Conservation (phyloP, 2,797 vertebrate species). For the Oreochromis grahami region DNA sequence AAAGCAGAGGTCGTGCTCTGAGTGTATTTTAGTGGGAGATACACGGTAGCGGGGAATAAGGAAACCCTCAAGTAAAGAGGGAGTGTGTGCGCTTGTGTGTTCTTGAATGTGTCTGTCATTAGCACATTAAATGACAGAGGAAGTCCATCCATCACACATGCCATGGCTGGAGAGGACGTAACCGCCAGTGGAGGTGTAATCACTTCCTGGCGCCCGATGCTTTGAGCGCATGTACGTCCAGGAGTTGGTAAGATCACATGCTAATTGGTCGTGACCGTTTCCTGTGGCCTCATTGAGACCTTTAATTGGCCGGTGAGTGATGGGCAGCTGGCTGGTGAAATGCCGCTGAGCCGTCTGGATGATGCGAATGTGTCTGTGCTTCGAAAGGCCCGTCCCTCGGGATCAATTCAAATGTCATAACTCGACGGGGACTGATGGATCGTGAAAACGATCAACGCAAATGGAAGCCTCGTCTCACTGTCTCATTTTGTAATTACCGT, state of each 20-base stretch:
- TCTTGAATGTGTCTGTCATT: slow-evolving; percentile 53
- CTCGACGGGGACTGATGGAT: slow-evolving; percentile 54
- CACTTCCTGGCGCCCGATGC: slow-evolving; percentile 56
- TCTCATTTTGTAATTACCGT: slow-evolving; percentile 47
- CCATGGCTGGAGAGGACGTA: slow-evolving; percentile 29
- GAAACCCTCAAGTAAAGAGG: background rate
- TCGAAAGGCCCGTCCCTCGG: slow-evolving; percentile 31
- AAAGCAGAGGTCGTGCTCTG: slow-evolving; percentile 22
- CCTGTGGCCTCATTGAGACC: slow-evolving; percentile 51
- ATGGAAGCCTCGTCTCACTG: slow-evolving; percentile 37
- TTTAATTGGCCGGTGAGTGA: slow-evolving; percentile 60
- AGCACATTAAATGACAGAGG: slow-evolving; percentile 51
- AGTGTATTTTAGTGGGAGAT: slow-evolving; percentile 7
- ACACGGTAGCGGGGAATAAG: background rate
- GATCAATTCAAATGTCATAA: slow-evolving; percentile 60
- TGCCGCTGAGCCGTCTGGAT: slow-evolving; percentile 31
- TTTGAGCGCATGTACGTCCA: background rate
- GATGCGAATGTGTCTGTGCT: slow-evolving; percentile 34
- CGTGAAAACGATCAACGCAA: slow-evolving; percentile 40
- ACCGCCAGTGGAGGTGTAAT: slow-evolving; percentile 50
- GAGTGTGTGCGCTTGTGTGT: background rate
- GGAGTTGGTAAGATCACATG: slow-evolving; percentile 28
- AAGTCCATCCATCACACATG: slow-evolving; percentile 61
- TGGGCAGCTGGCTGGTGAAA: slow-evolving; percentile 21
- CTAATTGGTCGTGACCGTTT: slow-evolving; percentile 58